phyloP scores from a whole-genome alignment of 2,888 invertebrate genomes.

The Anodontia alba region DNA sequence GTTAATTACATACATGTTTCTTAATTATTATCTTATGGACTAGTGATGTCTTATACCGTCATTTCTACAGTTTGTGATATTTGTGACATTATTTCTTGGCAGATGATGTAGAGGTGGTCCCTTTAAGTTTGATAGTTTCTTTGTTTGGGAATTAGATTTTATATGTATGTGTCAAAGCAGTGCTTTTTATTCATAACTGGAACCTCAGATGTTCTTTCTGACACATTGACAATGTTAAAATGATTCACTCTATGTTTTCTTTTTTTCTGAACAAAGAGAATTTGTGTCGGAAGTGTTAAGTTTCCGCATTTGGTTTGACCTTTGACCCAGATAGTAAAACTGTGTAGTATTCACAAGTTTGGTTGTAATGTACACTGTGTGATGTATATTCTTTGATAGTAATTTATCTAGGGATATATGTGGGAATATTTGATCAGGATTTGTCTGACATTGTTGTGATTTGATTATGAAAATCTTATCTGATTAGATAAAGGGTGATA shows the following conservation, averaged over 20 bases:
- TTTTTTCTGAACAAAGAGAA: neutral
- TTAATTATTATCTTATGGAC: too few relatives aligned
- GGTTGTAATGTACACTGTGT: too few relatives aligned
- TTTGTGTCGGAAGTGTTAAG: neutral
- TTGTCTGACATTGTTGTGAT: neutral
- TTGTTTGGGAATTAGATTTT: neutral
- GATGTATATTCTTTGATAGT: too few relatives aligned
- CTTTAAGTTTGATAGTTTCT: neutral
- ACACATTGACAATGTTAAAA: neutral
- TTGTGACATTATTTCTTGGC: too few relatives aligned
- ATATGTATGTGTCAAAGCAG: neutral
- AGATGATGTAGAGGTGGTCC: neutral
- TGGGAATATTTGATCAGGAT: neutral
- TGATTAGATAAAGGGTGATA: neutral
- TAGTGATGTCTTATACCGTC: too few relatives aligned
- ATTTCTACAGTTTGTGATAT: too few relatives aligned
- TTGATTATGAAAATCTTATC: neutral
- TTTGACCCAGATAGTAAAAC: neutral
- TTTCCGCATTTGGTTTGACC: slow-evolving; percentile 1
- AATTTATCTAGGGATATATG: neutral
- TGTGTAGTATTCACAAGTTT: neutral
- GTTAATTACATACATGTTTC: too few relatives aligned
- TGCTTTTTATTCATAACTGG: neutral
- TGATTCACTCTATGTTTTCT: neutral
- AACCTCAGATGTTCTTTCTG: neutral